Evolutionary conservation across 2,113 vertebrate species (phyloP).

Genomic region (Malurus elegans): DNA sequence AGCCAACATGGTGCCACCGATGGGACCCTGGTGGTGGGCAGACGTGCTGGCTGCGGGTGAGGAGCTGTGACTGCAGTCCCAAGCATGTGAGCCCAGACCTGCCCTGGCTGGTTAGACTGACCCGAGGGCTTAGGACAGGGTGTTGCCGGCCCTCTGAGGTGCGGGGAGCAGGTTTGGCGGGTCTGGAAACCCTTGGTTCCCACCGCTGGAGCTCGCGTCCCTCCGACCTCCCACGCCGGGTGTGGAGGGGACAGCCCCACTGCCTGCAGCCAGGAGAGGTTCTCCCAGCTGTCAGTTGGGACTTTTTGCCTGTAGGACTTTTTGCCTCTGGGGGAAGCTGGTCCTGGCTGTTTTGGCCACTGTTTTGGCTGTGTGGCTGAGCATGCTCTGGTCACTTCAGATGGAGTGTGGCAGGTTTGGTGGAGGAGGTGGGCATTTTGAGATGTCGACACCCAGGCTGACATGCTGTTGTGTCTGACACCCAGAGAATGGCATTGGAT

Average conservation of each 20-base stretch:
- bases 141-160: slow-evolving; percentile 3
- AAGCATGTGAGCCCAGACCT: neutral
- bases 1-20: rapidly evolving
- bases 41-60: neutral
- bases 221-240: neutral
- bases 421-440: neutral
- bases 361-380: neutral
- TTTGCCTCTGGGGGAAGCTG: neutral
- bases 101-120: slow-evolving; percentile 31
- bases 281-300: rapidly evolving
- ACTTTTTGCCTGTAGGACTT: neutral
- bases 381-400: rapidly evolving
- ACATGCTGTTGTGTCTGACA: neutral
- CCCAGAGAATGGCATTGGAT: neutral
- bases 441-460: neutral
- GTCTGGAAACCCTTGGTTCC: slow-evolving; percentile 10
- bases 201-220: neutral
- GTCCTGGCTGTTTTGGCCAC: rapidly evolving
- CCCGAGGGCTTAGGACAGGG: slow-evolving; percentile 31
- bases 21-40: rapidly evolving
- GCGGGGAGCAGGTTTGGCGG: neutral
- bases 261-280: neutral
- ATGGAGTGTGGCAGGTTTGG: neutral
- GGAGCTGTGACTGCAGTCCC: neutral
- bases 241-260: neutral